Base-by-base conservation (phyloP, 1,140 invertebrate genomes). In the Bilobella aurantiaca region DNA sequence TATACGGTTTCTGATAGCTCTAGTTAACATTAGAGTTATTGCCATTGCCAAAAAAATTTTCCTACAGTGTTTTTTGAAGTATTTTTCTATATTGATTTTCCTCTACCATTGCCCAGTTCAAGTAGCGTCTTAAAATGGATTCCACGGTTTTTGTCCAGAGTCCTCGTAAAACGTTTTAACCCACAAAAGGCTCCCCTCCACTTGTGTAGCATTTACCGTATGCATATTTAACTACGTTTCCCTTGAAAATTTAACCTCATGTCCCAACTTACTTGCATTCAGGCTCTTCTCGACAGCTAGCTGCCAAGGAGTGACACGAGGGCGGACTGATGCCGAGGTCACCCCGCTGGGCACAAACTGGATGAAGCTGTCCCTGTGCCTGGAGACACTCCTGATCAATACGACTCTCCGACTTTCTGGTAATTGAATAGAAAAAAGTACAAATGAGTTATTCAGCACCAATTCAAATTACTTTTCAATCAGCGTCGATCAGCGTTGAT, bases 301-400 rank as follows among this genome's bases (percentile, higher is more conserved):
- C 86, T 3, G 89, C 89, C 29, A 93, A 80, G 30, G 83, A 83
- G 73, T 91, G 85, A 77, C 90, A 93, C 31, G 87, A 87, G 16
- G 89, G 89, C 64, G 85, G 83, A 28, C 87, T 83, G 59, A 82
- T 81, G 29, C 84, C 84, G 69, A 87, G 83, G 42, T 85, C 82
- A 57, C 85, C 82, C 53, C 88, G 82, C 76, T 90, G 89, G 12
- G 90, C 90, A 75, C 90, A 93, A 21, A 85, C 83, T 16, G 90
- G 91, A 78, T 93, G 90, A 66, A 93, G 82, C 76, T 88, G 86
- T 77, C 92, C 88, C 78, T 92, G 89, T 60, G 90, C 89, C 71
- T 88, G 82, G 78, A 91, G 85, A 78, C 90, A 93, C 66, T 62
- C 59, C 34, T 88, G 85, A 76, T 91, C 88, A 72, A 86, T 83